A percentile compares a stretch with the other conserved stretches of the same genome.
Evolutionary conservation across 2,888 invertebrate species (phyloP).

Genomic region (Ophion ellenae): DNA sequence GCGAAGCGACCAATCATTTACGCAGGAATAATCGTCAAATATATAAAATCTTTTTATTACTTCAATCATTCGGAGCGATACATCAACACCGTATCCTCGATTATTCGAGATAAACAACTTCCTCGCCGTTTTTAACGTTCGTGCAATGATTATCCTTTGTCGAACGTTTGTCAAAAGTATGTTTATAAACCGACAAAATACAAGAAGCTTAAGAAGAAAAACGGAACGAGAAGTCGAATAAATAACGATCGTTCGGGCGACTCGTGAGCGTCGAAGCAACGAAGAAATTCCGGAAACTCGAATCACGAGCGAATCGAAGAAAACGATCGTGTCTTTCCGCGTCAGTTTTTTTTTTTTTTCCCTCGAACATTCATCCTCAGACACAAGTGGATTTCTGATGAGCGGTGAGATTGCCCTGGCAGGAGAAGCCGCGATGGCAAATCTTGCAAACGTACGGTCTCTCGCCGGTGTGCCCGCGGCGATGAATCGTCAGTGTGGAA

Average conservation of each 20-base stretch:
- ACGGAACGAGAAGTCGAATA: conserved; percentile 9
- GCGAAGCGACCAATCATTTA: not conserved
- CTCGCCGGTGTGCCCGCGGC: conserved; percentile 84
- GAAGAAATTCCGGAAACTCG: conserved; percentile 7
- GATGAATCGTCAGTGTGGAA: conserved; percentile 85
- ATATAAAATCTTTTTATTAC: conserved; percentile 72
- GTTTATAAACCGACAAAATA: not conserved
- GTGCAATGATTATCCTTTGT: not conserved
- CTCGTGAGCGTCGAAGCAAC: not conserved
- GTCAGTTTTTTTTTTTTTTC: not conserved
- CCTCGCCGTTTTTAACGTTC: conserved; percentile 11
- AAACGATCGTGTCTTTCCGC: not conserved
- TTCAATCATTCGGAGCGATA: conserved; percentile 58
- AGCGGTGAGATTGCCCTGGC: conserved; percentile 83
- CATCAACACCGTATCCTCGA: conserved; percentile 45
- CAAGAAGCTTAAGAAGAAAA: not conserved
- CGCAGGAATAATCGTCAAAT: conserved; percentile 58
- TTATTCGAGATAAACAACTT: conserved; percentile 5
- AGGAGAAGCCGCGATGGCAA: conserved; percentile 83
- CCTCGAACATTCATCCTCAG: conserved; percentile 61
- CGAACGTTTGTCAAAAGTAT: not conserved
- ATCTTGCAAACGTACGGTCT: conserved; percentile 83
- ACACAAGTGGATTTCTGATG: conserved; percentile 83
- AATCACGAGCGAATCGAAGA: conserved; percentile 7
- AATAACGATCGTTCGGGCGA: not conserved